A percentile compares a stretch with the other conserved stretches of the same genome.
Evolutionary conservation across 2,113 vertebrate species (phyloP).

Genomic region (Haemorhous mexicanus): DNA sequence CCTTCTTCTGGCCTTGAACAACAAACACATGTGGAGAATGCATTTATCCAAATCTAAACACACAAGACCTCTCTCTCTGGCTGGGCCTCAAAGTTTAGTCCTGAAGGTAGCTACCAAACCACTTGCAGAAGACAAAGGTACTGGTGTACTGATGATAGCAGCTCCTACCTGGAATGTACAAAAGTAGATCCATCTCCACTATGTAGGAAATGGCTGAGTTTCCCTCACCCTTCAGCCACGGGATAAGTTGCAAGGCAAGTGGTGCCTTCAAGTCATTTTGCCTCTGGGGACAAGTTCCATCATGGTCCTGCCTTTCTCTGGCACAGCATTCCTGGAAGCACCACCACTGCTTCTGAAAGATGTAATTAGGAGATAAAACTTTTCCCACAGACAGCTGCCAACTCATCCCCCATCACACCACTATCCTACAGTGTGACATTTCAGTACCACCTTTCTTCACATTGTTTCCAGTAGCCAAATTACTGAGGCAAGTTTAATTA

Average conservation of each 20-base stretch:
- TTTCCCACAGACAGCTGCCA: neutral
- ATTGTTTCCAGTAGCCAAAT: neutral
- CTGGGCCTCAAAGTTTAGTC: neutral
- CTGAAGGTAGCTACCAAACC: neutral
- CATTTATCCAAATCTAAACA: neutral
- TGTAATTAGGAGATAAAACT: neutral
- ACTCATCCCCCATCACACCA: neutral
- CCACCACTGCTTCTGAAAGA: neutral
- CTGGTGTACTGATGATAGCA: neutral
- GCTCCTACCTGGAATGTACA: rapidly evolving
- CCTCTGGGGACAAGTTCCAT: neutral
- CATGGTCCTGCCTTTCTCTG: neutral
- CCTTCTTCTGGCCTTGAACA: neutral
- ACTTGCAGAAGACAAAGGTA: neutral
- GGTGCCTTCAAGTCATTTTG: neutral
- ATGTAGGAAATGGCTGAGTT: neutral
- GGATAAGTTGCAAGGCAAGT: neutral
- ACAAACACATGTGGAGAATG: rapidly evolving
- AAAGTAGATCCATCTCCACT: neutral
- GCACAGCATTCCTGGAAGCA: neutral
- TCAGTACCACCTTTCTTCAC: neutral
- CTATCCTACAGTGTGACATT: neutral
- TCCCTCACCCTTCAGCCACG: neutral
- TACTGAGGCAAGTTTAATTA: neutral
- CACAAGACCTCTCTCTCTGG: neutral